Percentiles rank a stretch among this genome's conserved stretches.
Evolutionary conservation across 2,888 invertebrate genomes (phyloP).

Genomic region (Stenurella melanura): DNA sequence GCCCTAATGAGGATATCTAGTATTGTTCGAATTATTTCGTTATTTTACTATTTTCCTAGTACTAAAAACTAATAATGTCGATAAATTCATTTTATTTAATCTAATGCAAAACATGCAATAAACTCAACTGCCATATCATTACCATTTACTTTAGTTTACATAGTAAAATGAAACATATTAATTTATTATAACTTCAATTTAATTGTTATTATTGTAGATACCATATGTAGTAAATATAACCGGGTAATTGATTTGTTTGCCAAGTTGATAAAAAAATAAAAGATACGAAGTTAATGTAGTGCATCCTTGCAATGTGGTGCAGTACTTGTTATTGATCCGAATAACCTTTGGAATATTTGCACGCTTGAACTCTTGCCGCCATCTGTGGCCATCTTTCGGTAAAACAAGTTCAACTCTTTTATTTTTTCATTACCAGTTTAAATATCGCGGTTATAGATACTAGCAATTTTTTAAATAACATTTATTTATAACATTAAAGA

Average conservation of each 20-base stretch:
- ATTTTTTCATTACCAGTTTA: conserved; percentile 33
- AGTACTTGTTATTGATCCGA: conserved; percentile 57
- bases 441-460: conserved; percentile 23
- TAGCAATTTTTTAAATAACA: conserved; percentile 29
- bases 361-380: conserved; percentile 58
- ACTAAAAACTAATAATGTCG: background rate
- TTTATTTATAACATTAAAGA: background rate
- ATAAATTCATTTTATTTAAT: background rate
- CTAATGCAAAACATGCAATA: background rate
- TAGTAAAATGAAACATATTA: background rate
- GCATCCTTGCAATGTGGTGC: conserved; percentile 33
- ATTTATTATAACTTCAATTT: background rate
- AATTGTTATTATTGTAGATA: background rate
- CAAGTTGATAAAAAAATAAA: background rate
- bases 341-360: conserved; percentile 33
- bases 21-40: no score
- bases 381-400: conserved; percentile 57
- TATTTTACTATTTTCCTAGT: no score
- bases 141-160: background rate
- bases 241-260: background rate
- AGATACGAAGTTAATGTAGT: conserved; percentile 2
- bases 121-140: background rate
- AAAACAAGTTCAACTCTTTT: conserved; percentile 48
- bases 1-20: no score
- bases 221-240: background rate